Percentiles rank a stretch among this genome's conserved stretches.
Conservation (phyloP, 37 sponge, comb jelly and placozoan species). For the Cladorhizidae sp. region DNA sequence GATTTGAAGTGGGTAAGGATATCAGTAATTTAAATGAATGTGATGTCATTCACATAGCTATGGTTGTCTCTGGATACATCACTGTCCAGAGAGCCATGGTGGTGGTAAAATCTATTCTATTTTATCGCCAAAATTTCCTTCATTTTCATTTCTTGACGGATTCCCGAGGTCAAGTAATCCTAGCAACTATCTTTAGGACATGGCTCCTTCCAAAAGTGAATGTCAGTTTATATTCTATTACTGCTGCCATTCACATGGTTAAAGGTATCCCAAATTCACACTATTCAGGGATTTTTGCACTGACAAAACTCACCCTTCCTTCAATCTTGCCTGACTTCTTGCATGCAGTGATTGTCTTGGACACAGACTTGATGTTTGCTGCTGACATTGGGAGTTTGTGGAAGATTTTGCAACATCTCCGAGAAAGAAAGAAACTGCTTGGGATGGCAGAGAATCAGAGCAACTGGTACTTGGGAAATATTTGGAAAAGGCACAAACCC, state of each 20-base stretch:
- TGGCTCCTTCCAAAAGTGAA: too few species aligned
- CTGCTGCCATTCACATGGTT: constrained; percentile 12
- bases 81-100: constrained; percentile 52
- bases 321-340: constrained; percentile 51
- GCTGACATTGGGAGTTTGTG: too few species aligned
- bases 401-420: too few species aligned
- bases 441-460: too few species aligned
- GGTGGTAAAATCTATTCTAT: constrained; percentile 89
- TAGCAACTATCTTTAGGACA: constrained; percentile 61
- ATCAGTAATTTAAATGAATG: too few species aligned
- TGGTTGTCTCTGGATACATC: too few species aligned
- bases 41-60: constrained; percentile 78
- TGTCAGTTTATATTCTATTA: too few species aligned
- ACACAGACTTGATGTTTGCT: too few species aligned
- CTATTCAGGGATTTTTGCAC: constrained; percentile 88
- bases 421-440: too few species aligned
- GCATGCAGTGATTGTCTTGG: constrained; percentile 69
- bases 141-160: constrained; percentile 89
- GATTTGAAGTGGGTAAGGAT: too few species aligned
- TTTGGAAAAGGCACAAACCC: constrained; percentile 77
- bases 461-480: too few species aligned
- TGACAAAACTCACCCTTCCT: constrained; percentile 75
- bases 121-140: constrained; percentile 74
- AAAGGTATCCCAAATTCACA: constrained; percentile 80
- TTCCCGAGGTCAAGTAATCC: constrained; percentile 22